Evolutionary conservation across 2,797 vertebrate genomes (phyloP).

Genomic region (Australoheros facetus): DNA sequence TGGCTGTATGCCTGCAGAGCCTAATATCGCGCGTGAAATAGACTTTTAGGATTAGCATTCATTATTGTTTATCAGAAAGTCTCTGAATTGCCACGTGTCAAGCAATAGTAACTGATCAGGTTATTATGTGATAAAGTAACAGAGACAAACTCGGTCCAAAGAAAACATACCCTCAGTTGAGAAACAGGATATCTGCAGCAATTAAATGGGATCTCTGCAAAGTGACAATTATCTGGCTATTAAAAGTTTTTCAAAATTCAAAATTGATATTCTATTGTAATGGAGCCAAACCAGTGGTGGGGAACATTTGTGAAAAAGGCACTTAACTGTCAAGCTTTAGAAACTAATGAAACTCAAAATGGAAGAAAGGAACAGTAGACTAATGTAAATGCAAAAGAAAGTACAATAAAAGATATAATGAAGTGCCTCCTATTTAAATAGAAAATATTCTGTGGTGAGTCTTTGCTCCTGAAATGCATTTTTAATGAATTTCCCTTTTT

Average conservation of each 20-base stretch:
- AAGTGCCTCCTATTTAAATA: conserved; percentile 99
- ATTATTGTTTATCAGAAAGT: conserved; percentile 59
- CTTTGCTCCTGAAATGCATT: conserved; percentile 99
- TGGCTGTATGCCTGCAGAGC: conserved; percentile 41
- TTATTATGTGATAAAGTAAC: conserved; percentile 51
- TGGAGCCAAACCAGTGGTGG: conserved; percentile 83
- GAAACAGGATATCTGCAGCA: conserved; percentile 68
- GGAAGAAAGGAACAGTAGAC: conserved; percentile 97
- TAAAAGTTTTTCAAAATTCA: conserved; percentile 80
- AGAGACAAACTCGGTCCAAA: conserved; percentile 38
- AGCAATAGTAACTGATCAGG: conserved; percentile 53
- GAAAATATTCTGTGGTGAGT: conserved; percentile 99
- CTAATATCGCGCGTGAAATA: conserved; percentile 65
- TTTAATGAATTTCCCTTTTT: conserved; percentile 99
- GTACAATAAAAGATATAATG: conserved; percentile 99
- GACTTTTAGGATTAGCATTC: conserved; percentile 55
- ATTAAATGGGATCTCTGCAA: conserved; percentile 71
- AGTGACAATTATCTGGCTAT: conserved; percentile 80
- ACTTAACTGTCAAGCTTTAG: conserved; percentile 86
- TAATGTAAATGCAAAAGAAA: conserved; percentile 99
- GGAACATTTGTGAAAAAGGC: conserved; percentile 86
- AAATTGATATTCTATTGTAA: conserved; percentile 84
- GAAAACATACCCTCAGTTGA: conserved; percentile 34
- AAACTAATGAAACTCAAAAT: conserved; percentile 99
- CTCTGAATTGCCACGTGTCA: conserved; percentile 44